A percentile compares a stretch with the other conserved stretches of the same genome.
phyloP scores from a whole-genome alignment of 2,113 vertebrate genomes.

The Dendrocopos noguchii region DNA sequence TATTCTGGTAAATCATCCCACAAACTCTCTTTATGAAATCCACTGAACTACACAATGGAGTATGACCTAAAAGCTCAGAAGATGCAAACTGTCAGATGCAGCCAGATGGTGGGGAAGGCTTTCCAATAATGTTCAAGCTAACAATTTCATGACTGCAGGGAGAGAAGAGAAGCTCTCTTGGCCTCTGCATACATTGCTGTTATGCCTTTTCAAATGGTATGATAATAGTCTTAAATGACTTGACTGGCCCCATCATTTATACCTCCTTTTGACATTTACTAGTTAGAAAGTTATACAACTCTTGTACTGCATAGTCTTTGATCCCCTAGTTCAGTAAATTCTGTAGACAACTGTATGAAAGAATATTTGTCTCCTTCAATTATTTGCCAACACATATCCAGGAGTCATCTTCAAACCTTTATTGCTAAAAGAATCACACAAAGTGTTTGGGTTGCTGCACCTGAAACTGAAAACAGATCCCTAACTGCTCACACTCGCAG shows the following conservation, averaged over 20 bases:
- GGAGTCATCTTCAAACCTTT: neutral
- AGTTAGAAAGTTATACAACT: neutral
- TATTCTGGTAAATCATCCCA: neutral
- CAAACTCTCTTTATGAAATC: neutral
- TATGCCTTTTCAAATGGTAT: neutral
- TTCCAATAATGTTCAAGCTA: neutral
- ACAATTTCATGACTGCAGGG: neutral
- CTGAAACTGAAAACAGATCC: neutral
- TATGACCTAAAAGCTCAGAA: neutral
- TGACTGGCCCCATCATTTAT: neutral
- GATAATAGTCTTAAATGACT: no score
- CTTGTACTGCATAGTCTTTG: neutral
- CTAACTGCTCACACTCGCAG: no score
- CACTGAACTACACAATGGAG: neutral
- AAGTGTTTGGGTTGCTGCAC: neutral
- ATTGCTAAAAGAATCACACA: neutral
- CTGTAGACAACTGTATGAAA: neutral
- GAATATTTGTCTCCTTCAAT: neutral
- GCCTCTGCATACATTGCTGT: neutral
- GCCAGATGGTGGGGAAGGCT: neutral
- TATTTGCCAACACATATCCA: neutral
- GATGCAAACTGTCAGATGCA: neutral
- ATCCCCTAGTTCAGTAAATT: neutral
- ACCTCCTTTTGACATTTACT: neutral
- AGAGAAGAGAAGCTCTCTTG: neutral